phyloP scores from a whole-genome alignment of 2,797 vertebrate species.

The Sebastes cheni region DNA sequence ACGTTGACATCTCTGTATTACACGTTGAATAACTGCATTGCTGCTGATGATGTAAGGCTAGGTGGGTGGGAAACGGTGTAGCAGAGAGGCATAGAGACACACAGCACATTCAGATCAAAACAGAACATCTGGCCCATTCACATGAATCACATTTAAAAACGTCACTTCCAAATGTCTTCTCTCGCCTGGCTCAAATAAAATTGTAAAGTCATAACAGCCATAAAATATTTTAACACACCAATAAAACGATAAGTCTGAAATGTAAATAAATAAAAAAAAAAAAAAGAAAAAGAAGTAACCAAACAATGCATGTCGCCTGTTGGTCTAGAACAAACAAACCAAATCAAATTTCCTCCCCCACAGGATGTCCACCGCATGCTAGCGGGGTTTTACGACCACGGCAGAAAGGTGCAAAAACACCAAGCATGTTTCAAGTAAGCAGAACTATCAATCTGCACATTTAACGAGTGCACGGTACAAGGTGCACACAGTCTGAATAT shows the following conservation, averaged over 20 bases:
- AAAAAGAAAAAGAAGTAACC: not conserved
- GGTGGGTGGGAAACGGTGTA: slow-evolving; percentile 33
- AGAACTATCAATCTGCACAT: slow-evolving; percentile 50
- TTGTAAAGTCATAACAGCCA: slow-evolving; percentile 28
- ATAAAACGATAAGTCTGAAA: slow-evolving; percentile 49
- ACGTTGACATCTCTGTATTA: slow-evolving; percentile 51
- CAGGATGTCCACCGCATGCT: slow-evolving; percentile 63
- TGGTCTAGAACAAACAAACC: slow-evolving; percentile 63
- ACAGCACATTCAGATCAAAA: slow-evolving; percentile 48
- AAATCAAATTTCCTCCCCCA: slow-evolving; percentile 70
- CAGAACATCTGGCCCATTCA: slow-evolving; percentile 48
- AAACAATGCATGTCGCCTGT: slow-evolving; percentile 48
- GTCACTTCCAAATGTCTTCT: slow-evolving; percentile 17
- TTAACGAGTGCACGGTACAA: slow-evolving; percentile 26
- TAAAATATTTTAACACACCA: slow-evolving; percentile 49
- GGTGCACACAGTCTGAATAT: slow-evolving; percentile 20
- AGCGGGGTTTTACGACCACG: slow-evolving; percentile 42
- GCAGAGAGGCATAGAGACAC: slow-evolving; percentile 7
- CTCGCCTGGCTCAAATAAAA: slow-evolving; percentile 37
- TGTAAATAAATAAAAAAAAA: slow-evolving; percentile 9
- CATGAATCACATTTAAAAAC: slow-evolving; percentile 40
- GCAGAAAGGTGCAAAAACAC: slow-evolving; percentile 62
- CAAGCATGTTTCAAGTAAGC: slow-evolving; percentile 36
- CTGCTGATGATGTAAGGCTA: slow-evolving; percentile 41
- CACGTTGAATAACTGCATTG: slow-evolving; percentile 18